phyloP scores from a whole-genome alignment of 2,888 invertebrate species.

The Drosophila quinaria region DNA sequence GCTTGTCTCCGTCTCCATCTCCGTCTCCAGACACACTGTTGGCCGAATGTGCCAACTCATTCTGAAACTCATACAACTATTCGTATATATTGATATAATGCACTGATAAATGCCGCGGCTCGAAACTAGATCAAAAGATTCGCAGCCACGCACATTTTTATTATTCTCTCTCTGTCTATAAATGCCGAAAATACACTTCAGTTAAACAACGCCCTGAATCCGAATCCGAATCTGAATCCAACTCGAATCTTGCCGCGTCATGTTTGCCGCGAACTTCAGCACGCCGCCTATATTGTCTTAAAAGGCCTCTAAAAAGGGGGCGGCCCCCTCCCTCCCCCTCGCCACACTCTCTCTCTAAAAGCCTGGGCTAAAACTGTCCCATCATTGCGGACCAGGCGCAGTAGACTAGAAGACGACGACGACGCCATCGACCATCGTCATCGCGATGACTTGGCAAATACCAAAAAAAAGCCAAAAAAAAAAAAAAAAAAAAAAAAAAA shows the following conservation, averaged over 20 bases:
- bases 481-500: not conserved
- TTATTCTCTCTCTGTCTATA: conserved; percentile 26
- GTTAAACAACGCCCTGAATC: conserved; percentile 45
- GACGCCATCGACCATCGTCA: conserved; percentile 42
- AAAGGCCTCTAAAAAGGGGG: conserved; percentile 64
- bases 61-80: conserved; percentile 49
- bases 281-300: conserved; percentile 71
- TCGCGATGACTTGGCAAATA: conserved; percentile 43
- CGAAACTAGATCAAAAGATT: conserved; percentile 78
- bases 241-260: conserved; percentile 59
- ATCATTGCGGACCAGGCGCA: conserved; percentile 68
- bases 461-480: not conserved
- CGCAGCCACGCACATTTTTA: conserved; percentile 60
- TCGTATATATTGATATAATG: conserved; percentile 71
- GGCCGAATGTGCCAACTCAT: conserved; percentile 57
- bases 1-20: not conserved
- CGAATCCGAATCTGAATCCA: conserved; percentile 25
- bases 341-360: conserved; percentile 50
- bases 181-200: conserved; percentile 64
- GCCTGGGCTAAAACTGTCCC: conserved; percentile 69
- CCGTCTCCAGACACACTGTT: too few species aligned
- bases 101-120: conserved; percentile 71
- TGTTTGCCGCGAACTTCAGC: conserved; percentile 78
- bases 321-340: conserved; percentile 12
- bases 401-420: conserved; percentile 77